Evolutionary conservation across 2,113 vertebrate species (phyloP).

Genomic region (Columba livia): DNA sequence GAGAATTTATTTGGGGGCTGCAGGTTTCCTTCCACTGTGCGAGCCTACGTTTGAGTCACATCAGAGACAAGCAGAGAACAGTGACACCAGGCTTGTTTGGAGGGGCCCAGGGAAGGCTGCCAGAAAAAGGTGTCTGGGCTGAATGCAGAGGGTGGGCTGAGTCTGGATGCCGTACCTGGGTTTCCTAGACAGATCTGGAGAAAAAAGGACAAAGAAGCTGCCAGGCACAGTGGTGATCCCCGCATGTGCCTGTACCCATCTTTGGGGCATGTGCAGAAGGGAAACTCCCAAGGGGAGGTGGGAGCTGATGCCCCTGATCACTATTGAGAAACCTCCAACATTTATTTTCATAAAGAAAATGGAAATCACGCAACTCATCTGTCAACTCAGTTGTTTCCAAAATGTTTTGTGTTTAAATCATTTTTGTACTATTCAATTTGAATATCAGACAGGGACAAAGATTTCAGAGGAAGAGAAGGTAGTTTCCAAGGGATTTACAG

Average conservation of each 20-base stretch:
- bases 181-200: background rate
- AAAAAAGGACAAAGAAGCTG: background rate
- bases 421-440: background rate
- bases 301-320: background rate
- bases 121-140: background rate
- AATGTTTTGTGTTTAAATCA: background rate
- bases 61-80: background rate
- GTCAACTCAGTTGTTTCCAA: background rate
- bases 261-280: background rate
- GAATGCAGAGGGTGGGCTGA: background rate
- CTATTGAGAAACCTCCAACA: background rate
- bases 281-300: background rate
- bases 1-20: background rate
- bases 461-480: background rate
- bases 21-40: background rate
- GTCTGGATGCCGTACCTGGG: background rate
- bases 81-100: background rate
- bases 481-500: background rate
- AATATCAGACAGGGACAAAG: background rate
- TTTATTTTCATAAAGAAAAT: background rate
- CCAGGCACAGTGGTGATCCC: background rate
- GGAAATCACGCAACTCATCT: background rate
- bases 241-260: rapidly evolving
- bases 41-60: background rate
- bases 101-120: background rate